Evolutionary conservation across 2,113 vertebrate species (phyloP).

Genomic region (Mustelus asterias): DNA sequence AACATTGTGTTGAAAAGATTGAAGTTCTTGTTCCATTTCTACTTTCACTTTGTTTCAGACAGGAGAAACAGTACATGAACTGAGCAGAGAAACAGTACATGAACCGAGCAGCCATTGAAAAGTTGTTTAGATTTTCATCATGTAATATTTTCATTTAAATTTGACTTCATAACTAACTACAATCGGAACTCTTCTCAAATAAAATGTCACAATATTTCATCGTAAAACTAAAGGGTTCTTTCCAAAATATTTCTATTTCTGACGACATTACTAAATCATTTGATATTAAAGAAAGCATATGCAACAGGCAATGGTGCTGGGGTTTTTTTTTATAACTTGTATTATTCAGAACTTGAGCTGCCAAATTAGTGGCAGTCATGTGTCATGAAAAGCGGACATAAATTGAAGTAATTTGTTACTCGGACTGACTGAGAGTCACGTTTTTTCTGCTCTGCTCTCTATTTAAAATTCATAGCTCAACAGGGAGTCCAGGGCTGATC

Average conservation of each 20-base stretch:
- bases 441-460: background rate
- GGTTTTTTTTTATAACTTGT: background rate
- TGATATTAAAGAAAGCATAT: too few relatives aligned
- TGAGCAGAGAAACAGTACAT: too few relatives aligned
- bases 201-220: background rate
- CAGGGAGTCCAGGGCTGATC: background rate
- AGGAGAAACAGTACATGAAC: background rate
- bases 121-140: background rate
- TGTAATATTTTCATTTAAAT: background rate
- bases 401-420: background rate
- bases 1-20: background rate
- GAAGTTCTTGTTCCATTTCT: background rate
- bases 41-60: background rate
- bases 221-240: background rate
- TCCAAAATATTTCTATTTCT: background rate
- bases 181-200: background rate
- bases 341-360: background rate
- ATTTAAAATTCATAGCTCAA: background rate
- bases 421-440: background rate
- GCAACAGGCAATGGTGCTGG: too few relatives aligned
- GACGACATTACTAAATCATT: background rate
- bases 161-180: background rate
- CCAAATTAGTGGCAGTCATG: background rate
- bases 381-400: background rate
- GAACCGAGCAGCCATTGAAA: background rate